Evolutionary conservation across 2,888 invertebrate species (phyloP).

Genomic region (Drosophila hamatofila): DNA sequence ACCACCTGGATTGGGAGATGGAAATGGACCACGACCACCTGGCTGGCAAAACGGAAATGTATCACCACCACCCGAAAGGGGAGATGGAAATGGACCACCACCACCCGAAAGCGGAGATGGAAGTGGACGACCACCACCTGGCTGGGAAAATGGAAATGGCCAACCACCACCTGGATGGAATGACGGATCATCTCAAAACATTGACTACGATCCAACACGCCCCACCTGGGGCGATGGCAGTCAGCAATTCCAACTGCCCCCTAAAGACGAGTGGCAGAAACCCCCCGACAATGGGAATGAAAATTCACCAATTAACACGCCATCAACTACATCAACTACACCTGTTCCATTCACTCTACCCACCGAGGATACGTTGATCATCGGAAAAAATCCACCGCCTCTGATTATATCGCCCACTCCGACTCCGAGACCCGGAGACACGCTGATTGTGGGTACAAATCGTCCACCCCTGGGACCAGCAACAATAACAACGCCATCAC

Average conservation of each 20-base stretch:
- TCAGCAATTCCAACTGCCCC: slow-evolving; percentile 12
- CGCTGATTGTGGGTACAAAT: slow-evolving; percentile 55
- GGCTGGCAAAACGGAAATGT: slow-evolving; percentile 5
- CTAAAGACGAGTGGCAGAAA: neutral
- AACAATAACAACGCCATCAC: neutral
- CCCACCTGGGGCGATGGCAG: slow-evolving; percentile 10
- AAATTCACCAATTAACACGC: neutral
- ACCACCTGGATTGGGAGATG: slow-evolving; percentile 14
- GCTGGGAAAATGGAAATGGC: slow-evolving; percentile 3
- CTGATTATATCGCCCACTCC: slow-evolving; percentile 45
- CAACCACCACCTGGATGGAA: slow-evolving; percentile 25
- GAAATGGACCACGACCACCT: neutral
- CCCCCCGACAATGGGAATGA: neutral
- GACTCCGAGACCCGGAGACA: slow-evolving; percentile 7
- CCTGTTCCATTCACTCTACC: slow-evolving; percentile 28
- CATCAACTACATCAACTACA: slow-evolving; percentile 9
- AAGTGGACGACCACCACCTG: neutral
- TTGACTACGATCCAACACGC: slow-evolving; percentile 1
- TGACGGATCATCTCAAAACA: slow-evolving; percentile 1
- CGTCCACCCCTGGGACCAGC: slow-evolving; percentile 48
- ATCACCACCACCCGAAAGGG: slow-evolving; percentile 13
- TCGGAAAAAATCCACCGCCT: slow-evolving; percentile 39
- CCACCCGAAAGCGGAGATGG: slow-evolving; percentile 9
- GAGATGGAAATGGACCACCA: neutral
- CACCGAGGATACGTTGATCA: slow-evolving; percentile 31